phyloP scores from a whole-genome alignment of 1,140 invertebrate species.

The Drosophila busckii region DNA sequence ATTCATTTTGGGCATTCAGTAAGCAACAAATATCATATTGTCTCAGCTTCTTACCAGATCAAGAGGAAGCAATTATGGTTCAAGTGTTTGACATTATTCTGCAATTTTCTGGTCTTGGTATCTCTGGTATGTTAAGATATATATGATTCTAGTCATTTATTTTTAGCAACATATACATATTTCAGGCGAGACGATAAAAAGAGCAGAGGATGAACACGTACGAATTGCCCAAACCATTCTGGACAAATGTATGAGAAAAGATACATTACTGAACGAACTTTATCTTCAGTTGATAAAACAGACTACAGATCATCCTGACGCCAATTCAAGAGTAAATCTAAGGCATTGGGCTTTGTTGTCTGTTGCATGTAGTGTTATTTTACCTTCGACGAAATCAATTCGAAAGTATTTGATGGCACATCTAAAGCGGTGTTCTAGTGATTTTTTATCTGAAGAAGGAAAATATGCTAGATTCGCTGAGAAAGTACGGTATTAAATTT shows the following conservation, averaged over 20 bases:
- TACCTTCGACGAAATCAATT: conserved; percentile 90
- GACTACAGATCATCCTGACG: conserved; percentile 95
- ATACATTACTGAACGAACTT: conserved; percentile 92
- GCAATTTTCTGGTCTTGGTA: conserved; percentile 90
- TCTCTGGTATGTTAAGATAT: conserved; percentile 80
- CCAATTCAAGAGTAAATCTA: conserved; percentile 91
- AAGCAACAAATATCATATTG: conserved; percentile 88
- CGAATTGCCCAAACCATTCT: conserved; percentile 92
- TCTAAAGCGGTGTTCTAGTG: conserved; percentile 91
- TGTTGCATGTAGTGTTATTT: conserved; percentile 91
- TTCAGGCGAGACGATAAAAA: conserved; percentile 60
- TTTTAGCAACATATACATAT: neutral
- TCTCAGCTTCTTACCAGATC: conserved; percentile 90
- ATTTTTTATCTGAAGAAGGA: conserved; percentile 94
- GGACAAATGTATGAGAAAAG: conserved; percentile 93
- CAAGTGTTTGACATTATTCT: conserved; percentile 88
- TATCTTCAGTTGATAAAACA: conserved; percentile 95
- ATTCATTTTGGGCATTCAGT: conserved; percentile 94
- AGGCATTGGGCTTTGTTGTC: conserved; percentile 96
- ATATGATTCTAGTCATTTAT: neutral
- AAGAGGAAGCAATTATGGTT: conserved; percentile 90
- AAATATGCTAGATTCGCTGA: conserved; percentile 96
- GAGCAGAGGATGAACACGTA: conserved; percentile 91
- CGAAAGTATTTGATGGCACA: conserved; percentile 94
- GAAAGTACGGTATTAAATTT: conserved; percentile 82